Evolutionary conservation across 2,113 vertebrate species (phyloP).

Genomic region (Noturus placidus): DNA sequence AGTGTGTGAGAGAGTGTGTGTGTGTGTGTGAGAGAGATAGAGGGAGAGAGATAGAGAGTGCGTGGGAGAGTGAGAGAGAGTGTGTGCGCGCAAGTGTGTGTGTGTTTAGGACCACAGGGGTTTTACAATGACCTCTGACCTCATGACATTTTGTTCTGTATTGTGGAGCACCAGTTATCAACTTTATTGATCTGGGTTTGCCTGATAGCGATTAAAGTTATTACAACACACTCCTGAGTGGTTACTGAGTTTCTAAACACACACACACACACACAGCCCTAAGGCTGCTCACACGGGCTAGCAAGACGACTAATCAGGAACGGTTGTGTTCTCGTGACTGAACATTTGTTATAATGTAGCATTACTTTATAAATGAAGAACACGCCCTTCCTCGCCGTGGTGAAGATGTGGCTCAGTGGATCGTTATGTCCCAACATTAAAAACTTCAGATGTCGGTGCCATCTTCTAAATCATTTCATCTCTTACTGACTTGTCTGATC

Average conservation of each 20-base stretch:
- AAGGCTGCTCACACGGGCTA: not conserved
- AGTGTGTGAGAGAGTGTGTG: constrained; percentile 34
- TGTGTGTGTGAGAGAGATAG: too few relatives aligned
- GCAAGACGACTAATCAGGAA: not conserved
- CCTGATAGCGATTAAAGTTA: constrained; percentile 75
- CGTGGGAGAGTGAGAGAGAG: not conserved
- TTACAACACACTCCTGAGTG: constrained; percentile 35
- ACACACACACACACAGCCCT: not conserved
- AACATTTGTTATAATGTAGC: too few relatives aligned
- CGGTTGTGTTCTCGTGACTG: not conserved
- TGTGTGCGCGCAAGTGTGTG: not conserved
- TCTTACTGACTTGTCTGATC: too few relatives aligned
- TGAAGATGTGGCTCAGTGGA: too few relatives aligned
- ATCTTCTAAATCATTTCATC: too few relatives aligned
- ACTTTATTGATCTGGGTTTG: constrained; percentile 73
- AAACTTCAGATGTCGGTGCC: too few relatives aligned
- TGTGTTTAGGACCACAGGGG: constrained; percentile 57
- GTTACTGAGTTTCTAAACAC: not conserved
- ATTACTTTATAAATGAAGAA: not conserved
- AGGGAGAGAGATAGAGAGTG: not conserved
- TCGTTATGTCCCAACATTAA: too few relatives aligned
- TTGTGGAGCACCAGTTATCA: constrained; percentile 75
- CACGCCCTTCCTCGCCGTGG: too few relatives aligned
- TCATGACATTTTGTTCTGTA: constrained; percentile 70
- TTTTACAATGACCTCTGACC: constrained; percentile 60